Evolutionary conservation across 1,140 invertebrate species (phyloP).

Genomic region (Magallana angulata): DNA sequence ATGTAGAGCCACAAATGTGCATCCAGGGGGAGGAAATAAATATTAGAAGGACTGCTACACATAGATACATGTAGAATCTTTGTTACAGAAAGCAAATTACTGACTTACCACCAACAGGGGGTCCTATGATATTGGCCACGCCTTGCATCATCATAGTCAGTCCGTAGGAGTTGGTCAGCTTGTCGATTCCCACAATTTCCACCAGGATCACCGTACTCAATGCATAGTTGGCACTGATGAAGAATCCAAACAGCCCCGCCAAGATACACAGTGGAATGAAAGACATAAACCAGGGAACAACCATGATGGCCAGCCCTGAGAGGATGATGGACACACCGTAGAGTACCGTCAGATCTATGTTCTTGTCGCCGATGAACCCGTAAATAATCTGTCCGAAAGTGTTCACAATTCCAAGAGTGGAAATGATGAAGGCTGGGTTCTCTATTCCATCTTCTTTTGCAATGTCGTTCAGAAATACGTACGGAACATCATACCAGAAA

Average conservation of each 20-base stretch:
- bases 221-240: conserved; percentile 77
- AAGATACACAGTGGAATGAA: conserved; percentile 66
- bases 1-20: no score
- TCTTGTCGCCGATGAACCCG: conserved; percentile 91
- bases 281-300: conserved; percentile 67
- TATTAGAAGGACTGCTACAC: no score
- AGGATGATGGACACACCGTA: conserved; percentile 71
- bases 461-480: conserved; percentile 74
- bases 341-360: conserved; percentile 69
- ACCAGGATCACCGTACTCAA: conserved; percentile 77
- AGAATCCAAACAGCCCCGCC: conserved; percentile 74
- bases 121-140: conserved; percentile 76
- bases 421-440: conserved; percentile 92
- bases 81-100: no score
- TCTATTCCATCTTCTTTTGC: conserved; percentile 67
- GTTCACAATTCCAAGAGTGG: conserved; percentile 90
- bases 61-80: no score
- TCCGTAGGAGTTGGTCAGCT: conserved; percentile 78
- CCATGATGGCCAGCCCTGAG: conserved; percentile 65
- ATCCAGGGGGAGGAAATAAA: no score
- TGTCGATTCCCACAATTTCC: conserved; percentile 75
- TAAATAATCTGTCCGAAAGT: conserved; percentile 87
- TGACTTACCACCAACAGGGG: conserved; percentile 76
- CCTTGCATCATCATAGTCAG: conserved; percentile 77
- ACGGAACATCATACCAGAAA: conserved; percentile 76